These are phyloP conservation scores for Neomorphus geoffroyi DNA, from an alignment of 2,797 vertebrate species.

Conservation along the genomic window DNA sequence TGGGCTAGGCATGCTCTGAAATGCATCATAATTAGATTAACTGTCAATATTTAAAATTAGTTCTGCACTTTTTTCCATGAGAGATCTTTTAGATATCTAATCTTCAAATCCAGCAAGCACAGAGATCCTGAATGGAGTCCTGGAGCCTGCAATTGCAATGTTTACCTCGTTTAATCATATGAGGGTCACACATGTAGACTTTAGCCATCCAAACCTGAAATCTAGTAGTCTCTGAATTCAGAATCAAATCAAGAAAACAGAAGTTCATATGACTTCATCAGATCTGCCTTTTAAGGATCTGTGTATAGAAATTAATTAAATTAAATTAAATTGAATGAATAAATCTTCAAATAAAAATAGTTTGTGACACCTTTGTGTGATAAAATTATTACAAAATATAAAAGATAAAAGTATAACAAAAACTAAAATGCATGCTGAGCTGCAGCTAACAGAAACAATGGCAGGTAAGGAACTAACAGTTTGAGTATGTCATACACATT, in stretches of 20 bases:
- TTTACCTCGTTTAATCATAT: not conserved
- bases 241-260: not conserved
- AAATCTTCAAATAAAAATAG: not conserved
- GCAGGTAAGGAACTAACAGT: not conserved
- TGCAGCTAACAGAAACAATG: not conserved
- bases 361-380: not conserved
- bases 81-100: not conserved
- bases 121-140: not conserved
- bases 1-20: not conserved
- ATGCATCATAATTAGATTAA: not conserved
- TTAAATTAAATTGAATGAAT: not conserved
- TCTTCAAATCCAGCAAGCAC: not conserved
- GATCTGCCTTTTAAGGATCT: not conserved
- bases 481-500: accelerated
- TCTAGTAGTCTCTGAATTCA: not conserved
- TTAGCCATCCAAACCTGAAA: not conserved
- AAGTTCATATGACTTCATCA: not conserved
- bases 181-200: accelerated
- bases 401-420: not conserved
- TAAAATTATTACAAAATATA: too few relatives aligned
- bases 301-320: not conserved
- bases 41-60: not conserved
- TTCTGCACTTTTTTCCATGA: not conserved
- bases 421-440: not conserved
- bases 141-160: not conserved